Percentiles rank a stretch among this genome's conserved stretches.
Evolutionary conservation across 64 coral and sea anemone species (phyloP).

Genomic region (Platygyra sinensis): DNA sequence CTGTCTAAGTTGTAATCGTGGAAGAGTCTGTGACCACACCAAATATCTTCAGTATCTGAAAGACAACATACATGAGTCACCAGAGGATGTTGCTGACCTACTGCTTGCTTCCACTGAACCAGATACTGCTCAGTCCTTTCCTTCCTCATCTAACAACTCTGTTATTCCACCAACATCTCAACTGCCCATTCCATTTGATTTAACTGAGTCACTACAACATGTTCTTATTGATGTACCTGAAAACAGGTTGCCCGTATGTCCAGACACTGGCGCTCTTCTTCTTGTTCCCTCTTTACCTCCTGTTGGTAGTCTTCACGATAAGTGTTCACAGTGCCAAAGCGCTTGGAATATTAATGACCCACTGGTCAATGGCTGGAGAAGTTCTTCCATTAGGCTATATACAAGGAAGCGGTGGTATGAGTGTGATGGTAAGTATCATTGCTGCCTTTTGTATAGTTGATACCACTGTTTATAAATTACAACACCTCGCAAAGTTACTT

Average conservation of each 20-base stretch:
- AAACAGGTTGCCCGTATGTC: no score
- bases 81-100: neutral
- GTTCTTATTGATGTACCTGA: neutral
- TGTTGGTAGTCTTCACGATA: no score
- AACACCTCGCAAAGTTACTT: no score
- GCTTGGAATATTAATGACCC: neutral
- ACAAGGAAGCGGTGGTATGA: neutral
- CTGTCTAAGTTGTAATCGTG: no score
- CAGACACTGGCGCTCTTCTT: no score
- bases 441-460: no score
- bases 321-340: neutral
- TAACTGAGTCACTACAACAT: neutral
- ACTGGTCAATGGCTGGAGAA: neutral
- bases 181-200: neutral
- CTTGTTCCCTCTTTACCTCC: no score
- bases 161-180: neutral
- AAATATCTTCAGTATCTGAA: neutral
- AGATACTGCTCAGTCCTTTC: neutral
- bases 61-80: no score
- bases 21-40: neutral
- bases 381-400: neutral
- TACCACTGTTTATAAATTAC: no score
- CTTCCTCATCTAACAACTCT: neutral
- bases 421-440: conserved; percentile 4
- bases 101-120: neutral